Base-by-base conservation (phyloP, 1,140 invertebrate species). In the Liolophura sinensis region DNA sequence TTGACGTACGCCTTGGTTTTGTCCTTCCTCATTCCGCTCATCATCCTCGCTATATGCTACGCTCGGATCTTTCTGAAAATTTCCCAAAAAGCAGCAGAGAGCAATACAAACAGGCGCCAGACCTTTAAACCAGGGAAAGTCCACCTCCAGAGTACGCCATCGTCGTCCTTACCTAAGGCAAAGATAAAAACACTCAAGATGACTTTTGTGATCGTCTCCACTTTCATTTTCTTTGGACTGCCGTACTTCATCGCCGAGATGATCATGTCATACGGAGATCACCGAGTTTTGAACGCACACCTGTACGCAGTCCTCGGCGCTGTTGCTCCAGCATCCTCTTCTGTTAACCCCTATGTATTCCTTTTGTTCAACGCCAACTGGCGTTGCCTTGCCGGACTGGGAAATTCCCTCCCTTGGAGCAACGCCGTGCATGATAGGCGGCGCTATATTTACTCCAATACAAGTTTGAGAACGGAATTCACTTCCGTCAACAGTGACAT, bases 101-200 rank as follows among this genome's bases (percentile, higher is more conserved):
- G 67, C 1, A 70, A 64, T 48, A 61, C 67, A 24, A 72, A 60
- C 54, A 69, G 67, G 24, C 57, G 56, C 67, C 66, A 56, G 24
- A 49, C 64, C 9, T 67, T 55, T 49, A 74, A 72, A 54, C 55
- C 70, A 15, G 73, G 76, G n/a, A 73, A 78, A 57, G 62, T 82
- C 47, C 78, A 78, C 18, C 70, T 82, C 9, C 80, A 81, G 67
- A 81, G 78, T 58, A 82, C 80, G 0, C 70, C 67, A 0, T 78
- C 79, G 0, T 77, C 72, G 6, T 80, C 83, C 1, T 68, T 85
- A 11, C 80, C 78, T 22, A 78, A 73, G 62, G 84, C 84, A 0
- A 85, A 84, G 68, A 74, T 81, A 4, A 85, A 85, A 69, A 85
- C 84, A 0, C 64, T 85, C 25, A 82, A 80, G 62, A 83, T 85